Conservation (phyloP, 2,113 vertebrate species). For the Macrotis lagotis region DNA sequence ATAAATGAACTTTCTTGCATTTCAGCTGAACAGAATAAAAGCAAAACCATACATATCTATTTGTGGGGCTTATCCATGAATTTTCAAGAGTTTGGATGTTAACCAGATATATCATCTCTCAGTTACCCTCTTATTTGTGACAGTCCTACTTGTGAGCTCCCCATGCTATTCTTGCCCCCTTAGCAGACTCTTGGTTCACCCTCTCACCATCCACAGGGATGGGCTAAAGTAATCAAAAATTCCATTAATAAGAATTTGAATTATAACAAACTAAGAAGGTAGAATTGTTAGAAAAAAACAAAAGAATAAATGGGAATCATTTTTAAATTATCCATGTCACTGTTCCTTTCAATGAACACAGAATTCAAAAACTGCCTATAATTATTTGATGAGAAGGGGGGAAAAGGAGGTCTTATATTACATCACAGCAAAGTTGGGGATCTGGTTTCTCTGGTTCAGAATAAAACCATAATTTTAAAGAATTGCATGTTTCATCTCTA, state of each 20-base stretch:
- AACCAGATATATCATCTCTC: background rate
- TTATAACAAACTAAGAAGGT: background rate
- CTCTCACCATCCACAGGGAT: background rate
- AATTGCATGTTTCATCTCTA: background rate
- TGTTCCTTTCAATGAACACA: background rate
- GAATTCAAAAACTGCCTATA: background rate
- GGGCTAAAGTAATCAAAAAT: background rate
- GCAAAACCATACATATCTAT: fast-evolving
- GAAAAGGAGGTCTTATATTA: fast-evolving
- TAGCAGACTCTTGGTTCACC: background rate
- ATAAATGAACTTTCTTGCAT: background rate
- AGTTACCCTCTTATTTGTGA: background rate
- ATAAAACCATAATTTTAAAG: background rate
- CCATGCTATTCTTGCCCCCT: background rate
- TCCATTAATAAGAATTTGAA: background rate
- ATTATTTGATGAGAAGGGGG: background rate
- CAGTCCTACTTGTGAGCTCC: background rate
- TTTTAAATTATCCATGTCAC: background rate
- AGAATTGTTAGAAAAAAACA: background rate
- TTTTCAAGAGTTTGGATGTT: background rate
- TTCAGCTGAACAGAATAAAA: background rate
- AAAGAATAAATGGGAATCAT: background rate
- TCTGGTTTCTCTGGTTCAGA: background rate
- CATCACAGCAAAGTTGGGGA: background rate
- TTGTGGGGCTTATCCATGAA: background rate